Percentiles rank a stretch among this genome's conserved stretches.
phyloP scores from a whole-genome alignment of 2,113 vertebrate species.

The Sapajus apella region DNA sequence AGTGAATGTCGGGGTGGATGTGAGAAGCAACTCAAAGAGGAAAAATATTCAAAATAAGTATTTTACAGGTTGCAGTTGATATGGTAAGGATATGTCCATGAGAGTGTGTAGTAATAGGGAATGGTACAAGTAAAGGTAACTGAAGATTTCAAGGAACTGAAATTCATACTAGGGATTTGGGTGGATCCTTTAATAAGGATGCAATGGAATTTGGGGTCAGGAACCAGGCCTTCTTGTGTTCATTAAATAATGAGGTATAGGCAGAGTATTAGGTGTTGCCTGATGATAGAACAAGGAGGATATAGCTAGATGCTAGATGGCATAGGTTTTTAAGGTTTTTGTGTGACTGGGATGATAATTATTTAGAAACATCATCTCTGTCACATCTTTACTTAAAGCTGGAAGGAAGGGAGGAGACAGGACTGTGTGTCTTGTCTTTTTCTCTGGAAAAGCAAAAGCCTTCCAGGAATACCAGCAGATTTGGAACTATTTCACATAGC shows the following conservation, averaged over 20 bases:
- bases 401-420: not conserved
- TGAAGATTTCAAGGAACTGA: not conserved
- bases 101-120: not conserved
- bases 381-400: not conserved
- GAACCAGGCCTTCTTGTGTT: not conserved
- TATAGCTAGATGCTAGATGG: not conserved
- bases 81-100: not conserved
- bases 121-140: not conserved
- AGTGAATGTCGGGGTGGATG: not conserved
- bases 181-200: not conserved
- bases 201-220: not conserved
- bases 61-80: slow-evolving; percentile 18
- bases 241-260: not conserved
- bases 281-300: not conserved
- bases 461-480: not conserved
- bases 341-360: not conserved
- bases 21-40: not conserved
- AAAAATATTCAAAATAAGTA: slow-evolving; percentile 2
- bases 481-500: not conserved
- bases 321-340: not conserved
- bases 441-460: not conserved
- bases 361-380: not conserved
- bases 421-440: not conserved
- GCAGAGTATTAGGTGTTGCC: not conserved
- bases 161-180: slow-evolving; percentile 4